These are phyloP conservation scores for Diceros bicornis DNA, from an alignment of 2,797 vertebrate genomes.

Conservation along the genomic window DNA sequence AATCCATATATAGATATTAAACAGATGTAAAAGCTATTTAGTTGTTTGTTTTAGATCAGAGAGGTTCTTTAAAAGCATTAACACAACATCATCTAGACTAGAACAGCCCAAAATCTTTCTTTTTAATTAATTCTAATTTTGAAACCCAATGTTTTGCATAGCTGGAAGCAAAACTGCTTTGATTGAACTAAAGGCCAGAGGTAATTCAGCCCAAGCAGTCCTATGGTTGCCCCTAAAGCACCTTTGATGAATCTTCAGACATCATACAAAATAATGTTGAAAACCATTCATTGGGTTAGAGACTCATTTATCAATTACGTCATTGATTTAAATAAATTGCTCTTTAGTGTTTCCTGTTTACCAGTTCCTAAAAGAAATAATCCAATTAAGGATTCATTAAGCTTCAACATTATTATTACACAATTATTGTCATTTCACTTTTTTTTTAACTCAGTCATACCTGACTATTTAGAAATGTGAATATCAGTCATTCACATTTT, in stretches of 20 bases:
- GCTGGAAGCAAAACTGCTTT: background rate
- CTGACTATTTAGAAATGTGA: background rate
- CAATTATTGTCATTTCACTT: background rate
- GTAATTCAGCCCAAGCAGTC: rapidly evolving
- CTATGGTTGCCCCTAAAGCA: background rate
- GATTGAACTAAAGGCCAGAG: background rate
- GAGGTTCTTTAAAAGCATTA: background rate
- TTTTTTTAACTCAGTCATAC: background rate
- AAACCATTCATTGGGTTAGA: background rate
- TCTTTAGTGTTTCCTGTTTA: background rate
- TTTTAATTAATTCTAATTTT: background rate
- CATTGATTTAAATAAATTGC: background rate
- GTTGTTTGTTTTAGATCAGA: background rate
- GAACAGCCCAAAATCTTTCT: background rate
- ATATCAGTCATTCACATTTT: background rate
- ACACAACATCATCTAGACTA: background rate
- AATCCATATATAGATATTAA: background rate
- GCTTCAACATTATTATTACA: background rate
- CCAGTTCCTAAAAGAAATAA: conserved; percentile 25
- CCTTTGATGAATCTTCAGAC: background rate
- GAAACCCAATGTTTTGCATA: background rate
- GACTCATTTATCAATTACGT: background rate
- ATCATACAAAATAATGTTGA: background rate
- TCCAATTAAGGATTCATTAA: conserved; percentile 33
- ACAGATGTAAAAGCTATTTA: background rate